phyloP scores from a whole-genome alignment of 1,140 invertebrate species.

The Anastrepha ludens region DNA sequence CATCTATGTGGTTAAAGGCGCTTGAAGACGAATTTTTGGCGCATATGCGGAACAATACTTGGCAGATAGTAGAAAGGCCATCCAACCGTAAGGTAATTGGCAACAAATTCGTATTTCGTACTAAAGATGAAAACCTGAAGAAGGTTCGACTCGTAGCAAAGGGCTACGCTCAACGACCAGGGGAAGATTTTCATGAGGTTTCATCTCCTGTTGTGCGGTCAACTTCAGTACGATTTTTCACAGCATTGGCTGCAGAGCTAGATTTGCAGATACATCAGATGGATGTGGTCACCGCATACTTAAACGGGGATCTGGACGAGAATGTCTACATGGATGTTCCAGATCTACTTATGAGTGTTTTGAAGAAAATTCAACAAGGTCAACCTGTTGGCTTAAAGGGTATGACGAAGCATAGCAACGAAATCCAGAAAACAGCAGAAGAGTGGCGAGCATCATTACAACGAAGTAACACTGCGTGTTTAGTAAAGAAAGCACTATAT shows the following conservation, averaged over 20 bases:
- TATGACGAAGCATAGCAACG: background rate
- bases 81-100: too few relatives aligned
- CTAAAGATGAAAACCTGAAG: too few relatives aligned
- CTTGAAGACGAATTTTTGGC: conserved; percentile 2
- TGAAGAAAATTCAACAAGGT: conserved; percentile 25
- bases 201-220: conserved; percentile 54
- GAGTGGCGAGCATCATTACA: conserved; percentile 6
- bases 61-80: too few relatives aligned
- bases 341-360: conserved; percentile 49
- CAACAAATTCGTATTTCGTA: too few relatives aligned
- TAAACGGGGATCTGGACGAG: conserved; percentile 56
- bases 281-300: conserved; percentile 55
- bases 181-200: conserved; percentile 54
- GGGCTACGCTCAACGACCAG: too few relatives aligned
- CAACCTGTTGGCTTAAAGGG: background rate
- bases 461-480: conserved; percentile 57
- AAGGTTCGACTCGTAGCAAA: too few relatives aligned
- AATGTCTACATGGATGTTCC: conserved; percentile 55
- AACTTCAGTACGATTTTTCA: conserved; percentile 24
- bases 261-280: conserved; percentile 55
- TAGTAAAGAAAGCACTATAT: too few relatives aligned
- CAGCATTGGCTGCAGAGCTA: conserved; percentile 53
- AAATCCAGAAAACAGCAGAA: background rate
- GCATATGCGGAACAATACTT: background rate
- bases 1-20: background rate